Evolutionary conservation across 2,888 invertebrate species (phyloP).

Genomic region (Acleris laterana): DNA sequence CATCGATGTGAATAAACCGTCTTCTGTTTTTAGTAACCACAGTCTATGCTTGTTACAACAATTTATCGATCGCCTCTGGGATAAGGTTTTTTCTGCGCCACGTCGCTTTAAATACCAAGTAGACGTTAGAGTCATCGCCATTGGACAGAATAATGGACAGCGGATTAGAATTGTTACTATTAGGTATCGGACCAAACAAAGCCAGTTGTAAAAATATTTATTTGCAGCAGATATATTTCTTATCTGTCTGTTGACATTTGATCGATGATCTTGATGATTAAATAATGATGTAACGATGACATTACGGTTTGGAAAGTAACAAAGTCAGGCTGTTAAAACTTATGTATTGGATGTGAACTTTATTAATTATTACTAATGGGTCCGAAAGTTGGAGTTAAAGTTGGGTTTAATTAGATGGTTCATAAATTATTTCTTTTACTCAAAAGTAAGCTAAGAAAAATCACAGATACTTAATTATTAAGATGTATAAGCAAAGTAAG

Average conservation of each 20-base stretch:
- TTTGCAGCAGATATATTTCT: slow-evolving; percentile 57
- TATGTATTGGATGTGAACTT: not conserved
- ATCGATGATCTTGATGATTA: slow-evolving; percentile 52
- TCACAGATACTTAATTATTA: too few species aligned
- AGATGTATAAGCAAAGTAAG: too few species aligned
- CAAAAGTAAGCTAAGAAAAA: too few species aligned
- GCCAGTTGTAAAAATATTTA: slow-evolving; percentile 68
- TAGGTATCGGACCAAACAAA: slow-evolving; percentile 54
- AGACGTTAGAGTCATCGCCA: slow-evolving; percentile 54
- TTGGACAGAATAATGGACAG: slow-evolving; percentile 40
- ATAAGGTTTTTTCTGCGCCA: slow-evolving; percentile 41
- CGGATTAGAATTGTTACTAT: slow-evolving; percentile 20
- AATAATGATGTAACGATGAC: not conserved
- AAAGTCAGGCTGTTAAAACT: not conserved
- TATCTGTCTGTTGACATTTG: slow-evolving; percentile 41
- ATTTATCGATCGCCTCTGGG: slow-evolving; percentile 32
- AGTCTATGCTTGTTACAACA: too few species aligned
- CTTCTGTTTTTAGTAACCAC: too few species aligned
- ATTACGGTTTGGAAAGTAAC: not conserved
- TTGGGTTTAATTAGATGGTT: too few species aligned
- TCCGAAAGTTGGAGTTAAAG: too few species aligned
- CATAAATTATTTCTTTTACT: too few species aligned
- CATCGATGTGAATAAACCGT: too few species aligned
- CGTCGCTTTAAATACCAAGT: slow-evolving; percentile 44
- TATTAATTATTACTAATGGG: too few species aligned